Evolutionary conservation across 2,113 vertebrate genomes (phyloP), one percentile per base, ranked within the genome.

Genomic region (Clarias gariepinus): DNA sequence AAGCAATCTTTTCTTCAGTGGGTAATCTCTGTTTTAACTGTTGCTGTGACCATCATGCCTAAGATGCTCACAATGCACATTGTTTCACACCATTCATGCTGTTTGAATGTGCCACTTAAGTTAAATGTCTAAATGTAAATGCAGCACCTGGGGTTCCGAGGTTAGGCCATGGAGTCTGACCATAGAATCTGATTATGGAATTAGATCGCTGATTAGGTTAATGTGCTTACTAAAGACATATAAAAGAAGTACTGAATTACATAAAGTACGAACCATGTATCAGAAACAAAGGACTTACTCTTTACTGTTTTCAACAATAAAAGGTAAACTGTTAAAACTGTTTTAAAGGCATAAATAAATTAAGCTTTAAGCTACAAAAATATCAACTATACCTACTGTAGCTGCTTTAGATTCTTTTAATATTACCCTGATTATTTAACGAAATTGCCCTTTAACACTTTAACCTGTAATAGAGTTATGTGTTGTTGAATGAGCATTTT

Each of bases 401-500:
- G 25, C 33, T n/a, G 21, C 15, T 84, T 84, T 84, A 30, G 52
- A 52, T 19, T 33, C 25, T 13, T 55, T 57, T 68, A 66, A 47
- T 82, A 30, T 73, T 71, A 28, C 9, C 3, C 8, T 18, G 13
- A 71, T 23, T 71, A 71, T 57, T 36, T 36, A 36, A 77, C 53
- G 58, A 18, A 77, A 64, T 66, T 12, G 8, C 28, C 19, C 21
- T 30, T 41, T 60, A 30, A 77, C 28, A 12, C 21, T 30, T 41
- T 60, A 30, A 77, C 0, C 41, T 61, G 30, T 18, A 6, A 25
- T 21, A 23, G 11, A 53, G 60, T 66, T 55, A 71, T 73, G n/a
- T 71, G 60, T 63, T 68, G 81, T 86, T 33, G 60, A 88, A 64
- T 55, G 66, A 73, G 69, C n/a, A 86, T 86, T 90, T 89, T 85